Conservation (phyloP, 2,113 vertebrate genomes). For the Rhipidura dahli region DNA sequence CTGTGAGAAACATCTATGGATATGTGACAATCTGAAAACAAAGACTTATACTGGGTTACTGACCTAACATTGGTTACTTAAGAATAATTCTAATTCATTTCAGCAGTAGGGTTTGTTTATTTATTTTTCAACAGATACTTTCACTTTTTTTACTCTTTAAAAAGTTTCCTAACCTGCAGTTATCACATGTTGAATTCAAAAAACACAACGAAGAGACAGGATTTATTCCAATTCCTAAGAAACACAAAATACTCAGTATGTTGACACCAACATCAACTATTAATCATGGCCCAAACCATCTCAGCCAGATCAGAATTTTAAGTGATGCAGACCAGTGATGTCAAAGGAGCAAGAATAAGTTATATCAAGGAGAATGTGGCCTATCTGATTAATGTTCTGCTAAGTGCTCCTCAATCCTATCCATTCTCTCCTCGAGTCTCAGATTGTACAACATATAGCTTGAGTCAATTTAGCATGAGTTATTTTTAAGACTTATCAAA, state of each 20-base stretch:
- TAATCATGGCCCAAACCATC: neutral
- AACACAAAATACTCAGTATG: neutral
- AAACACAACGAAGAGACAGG: neutral
- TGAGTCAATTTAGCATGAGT: neutral
- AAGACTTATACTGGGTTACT: neutral
- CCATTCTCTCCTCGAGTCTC: neutral
- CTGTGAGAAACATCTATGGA: neutral
- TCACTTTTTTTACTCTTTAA: neutral
- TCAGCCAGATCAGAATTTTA: neutral
- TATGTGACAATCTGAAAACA: neutral
- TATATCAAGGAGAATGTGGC: neutral
- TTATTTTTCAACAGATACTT: neutral
- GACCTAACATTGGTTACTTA: neutral
- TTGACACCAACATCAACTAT: neutral
- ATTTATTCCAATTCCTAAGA: neutral
- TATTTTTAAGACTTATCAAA: conserved; percentile 8
- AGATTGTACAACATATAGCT: neutral
- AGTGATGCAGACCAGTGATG: neutral
- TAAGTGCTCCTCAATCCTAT: conserved; percentile 47
- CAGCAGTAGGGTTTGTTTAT: neutral
- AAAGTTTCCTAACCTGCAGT: neutral
- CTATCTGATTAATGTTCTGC: conserved; percentile 18
- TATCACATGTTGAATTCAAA: neutral
- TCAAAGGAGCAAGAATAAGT: conserved; percentile 28
- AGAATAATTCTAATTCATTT: neutral